Conservation (phyloP, 2,888 invertebrate genomes). For the Seira musarum region DNA sequence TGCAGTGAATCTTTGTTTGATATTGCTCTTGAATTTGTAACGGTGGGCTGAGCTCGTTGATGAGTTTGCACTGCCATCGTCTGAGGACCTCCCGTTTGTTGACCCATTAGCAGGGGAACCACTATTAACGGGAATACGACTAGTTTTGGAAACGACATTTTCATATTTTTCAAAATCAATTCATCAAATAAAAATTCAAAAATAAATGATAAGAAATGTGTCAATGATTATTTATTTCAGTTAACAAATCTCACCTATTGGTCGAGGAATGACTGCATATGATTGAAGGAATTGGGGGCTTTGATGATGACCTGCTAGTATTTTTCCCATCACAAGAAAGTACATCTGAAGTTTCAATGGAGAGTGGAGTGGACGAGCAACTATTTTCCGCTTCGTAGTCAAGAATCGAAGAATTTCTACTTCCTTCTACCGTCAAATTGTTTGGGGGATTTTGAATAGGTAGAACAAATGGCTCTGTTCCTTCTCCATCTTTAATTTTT, state of each 20-base stretch:
- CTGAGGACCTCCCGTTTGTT: constrained; percentile 56
- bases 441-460: constrained; percentile 47
- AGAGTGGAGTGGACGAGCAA: constrained; percentile 67
- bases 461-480: constrained; percentile 47
- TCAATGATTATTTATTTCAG: constrained; percentile 5
- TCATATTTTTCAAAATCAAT: constrained; percentile 14
- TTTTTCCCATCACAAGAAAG: constrained; percentile 60
- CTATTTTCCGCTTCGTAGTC: constrained; percentile 69
- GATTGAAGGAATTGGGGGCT: constrained; percentile 67
- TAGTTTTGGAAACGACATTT: constrained; percentile 35
- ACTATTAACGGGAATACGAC: constrained; percentile 44
- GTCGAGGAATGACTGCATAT: constrained; percentile 66
- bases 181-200: not conserved
- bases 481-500: constrained; percentile 46
- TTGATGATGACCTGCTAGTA: constrained; percentile 38
- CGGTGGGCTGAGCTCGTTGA: constrained; percentile 56
- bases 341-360: constrained; percentile 67
- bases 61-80: constrained; percentile 54
- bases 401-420: constrained; percentile 30
- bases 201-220: not conserved
- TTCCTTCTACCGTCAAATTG: constrained; percentile 30
- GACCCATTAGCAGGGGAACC: constrained; percentile 55
- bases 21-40: constrained; percentile 96
- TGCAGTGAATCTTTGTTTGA: constrained; percentile 86
- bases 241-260: constrained; percentile 55